These are phyloP conservation scores for Drosophila hamatofila DNA, from an alignment of 2,888 invertebrate genomes.

Conservation along the genomic window DNA sequence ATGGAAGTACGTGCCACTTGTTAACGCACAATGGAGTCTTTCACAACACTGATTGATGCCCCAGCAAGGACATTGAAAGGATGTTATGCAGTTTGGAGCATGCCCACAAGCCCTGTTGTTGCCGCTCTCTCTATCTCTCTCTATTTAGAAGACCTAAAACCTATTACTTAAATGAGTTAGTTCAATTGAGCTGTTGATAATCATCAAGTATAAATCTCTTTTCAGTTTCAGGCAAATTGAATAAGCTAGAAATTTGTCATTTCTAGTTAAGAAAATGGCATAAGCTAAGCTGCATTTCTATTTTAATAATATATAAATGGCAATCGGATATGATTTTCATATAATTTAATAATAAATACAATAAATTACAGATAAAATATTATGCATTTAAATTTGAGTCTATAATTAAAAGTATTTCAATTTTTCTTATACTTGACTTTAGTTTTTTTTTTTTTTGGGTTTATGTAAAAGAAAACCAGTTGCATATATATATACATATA, in stretches of 20 bases:
- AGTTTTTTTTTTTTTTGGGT: too few relatives aligned
- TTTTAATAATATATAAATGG: background rate
- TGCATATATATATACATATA: too few relatives aligned
- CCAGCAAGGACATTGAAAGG: slow-evolving; percentile 22
- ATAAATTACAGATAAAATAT: background rate
- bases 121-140: background rate
- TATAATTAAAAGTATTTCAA: too few relatives aligned
- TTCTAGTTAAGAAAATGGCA: background rate
- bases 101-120: background rate
- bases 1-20: slow-evolving; percentile 74
- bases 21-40: slow-evolving; percentile 70
- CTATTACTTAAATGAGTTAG: slow-evolving; percentile 9
- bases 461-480: too few relatives aligned
- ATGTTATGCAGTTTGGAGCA: slow-evolving; percentile 24
- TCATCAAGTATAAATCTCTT: background rate
- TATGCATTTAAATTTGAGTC: too few relatives aligned
- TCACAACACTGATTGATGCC: slow-evolving; percentile 71
- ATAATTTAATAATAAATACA: background rate
- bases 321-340: background rate
- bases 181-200: slow-evolving; percentile 8
- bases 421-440: too few relatives aligned
- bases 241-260: background rate
- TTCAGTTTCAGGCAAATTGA: background rate
- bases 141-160: background rate
- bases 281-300: background rate